phyloP scores from a whole-genome alignment of 2,888 invertebrate genomes.

The Athalia rosae region DNA sequence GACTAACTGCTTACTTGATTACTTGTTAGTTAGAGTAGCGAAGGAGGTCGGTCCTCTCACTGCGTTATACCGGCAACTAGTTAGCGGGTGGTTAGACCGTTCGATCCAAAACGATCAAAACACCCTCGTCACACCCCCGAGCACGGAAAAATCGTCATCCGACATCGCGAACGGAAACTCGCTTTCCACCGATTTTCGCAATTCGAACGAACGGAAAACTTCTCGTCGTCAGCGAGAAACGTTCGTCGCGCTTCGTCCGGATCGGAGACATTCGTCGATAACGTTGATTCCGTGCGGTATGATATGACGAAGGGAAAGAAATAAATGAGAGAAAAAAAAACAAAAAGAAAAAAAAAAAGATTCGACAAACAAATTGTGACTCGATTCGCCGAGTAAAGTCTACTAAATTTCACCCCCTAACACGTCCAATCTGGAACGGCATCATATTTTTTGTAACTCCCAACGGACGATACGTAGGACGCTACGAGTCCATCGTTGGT shows the following conservation, averaged over 20 bases:
- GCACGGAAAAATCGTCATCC: background rate
- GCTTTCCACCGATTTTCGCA: no score
- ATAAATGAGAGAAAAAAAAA: slow-evolving; percentile 29
- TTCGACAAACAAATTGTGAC: slow-evolving; percentile 39
- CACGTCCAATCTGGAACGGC: slow-evolving; percentile 46
- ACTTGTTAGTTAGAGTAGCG: slow-evolving; percentile 47
- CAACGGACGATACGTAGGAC: slow-evolving; percentile 34
- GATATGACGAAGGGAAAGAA: background rate
- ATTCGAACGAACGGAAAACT: no score
- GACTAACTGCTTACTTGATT: slow-evolving; percentile 63
- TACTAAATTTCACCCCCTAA: slow-evolving; percentile 44
- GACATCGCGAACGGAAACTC: no score
- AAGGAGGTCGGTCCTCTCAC: slow-evolving; percentile 10
- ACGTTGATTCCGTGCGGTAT: no score
- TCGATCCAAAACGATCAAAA: background rate
- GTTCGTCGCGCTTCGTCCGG: no score
- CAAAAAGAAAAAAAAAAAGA: slow-evolving; percentile 26
- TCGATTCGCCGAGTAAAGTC: slow-evolving; percentile 41
- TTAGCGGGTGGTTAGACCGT: slow-evolving; percentile 30
- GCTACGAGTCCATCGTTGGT: background rate
- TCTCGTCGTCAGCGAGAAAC: no score
- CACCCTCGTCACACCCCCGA: background rate
- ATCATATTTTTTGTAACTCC: slow-evolving; percentile 47
- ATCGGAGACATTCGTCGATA: no score
- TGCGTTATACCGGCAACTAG: slow-evolving; percentile 28